Evolutionary conservation across 2,888 invertebrate species (phyloP), one percentile per base, ranked within the genome.

Genomic region (Drosophila paracracens): DNA sequence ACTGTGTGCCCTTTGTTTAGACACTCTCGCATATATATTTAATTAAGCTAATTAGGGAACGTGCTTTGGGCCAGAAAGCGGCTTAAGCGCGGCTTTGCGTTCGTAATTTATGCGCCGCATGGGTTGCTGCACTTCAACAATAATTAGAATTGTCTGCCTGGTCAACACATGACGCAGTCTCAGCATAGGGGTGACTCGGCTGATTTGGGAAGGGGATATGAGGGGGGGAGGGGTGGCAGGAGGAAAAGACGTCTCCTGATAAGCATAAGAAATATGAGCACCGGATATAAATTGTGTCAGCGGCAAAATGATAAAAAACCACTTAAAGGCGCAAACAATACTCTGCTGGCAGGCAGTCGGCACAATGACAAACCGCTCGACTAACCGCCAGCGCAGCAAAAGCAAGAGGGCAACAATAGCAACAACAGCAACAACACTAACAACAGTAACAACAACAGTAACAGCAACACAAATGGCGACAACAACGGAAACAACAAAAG

Each of bases 231-330:
- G 27, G 38, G 33, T n/a, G 8, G 4, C 2, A 25, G 18, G 50
- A 31, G 54, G n/a, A 53, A 61, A 64, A 50, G 72, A 74, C 61
- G 70, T 80, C 79, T 84, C 79, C 81, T 91, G 92, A 92, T 92
- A 92, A 92, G 92, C 91, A 90, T 79, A 92, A 92, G 92, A 92
- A 92, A 92, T 92, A 92, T 92, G 92, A 91, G 91, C 90, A 87
- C 91, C 91, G 92, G 92, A 92, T 92, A 92, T 92, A 92, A 92
- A 92, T 92, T 92, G 92, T 92, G 92, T 92, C 92, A 92, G 91
- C 91, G 90, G 90, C 87, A 83, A 91, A 92, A 92, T 91, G 91
- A 92, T 92, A 92, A 92, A 92, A 91, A 91, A 90, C 91, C 91
- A 91, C 91, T 91, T 91, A 91, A 91, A 89, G 88, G 88, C 85